A percentile compares a stretch with the other conserved stretches of the same genome.
These are phyloP conservation scores for Sitobion miscanthi DNA, from an alignment of 1,140 invertebrate species.

Conservation along the genomic window DNA sequence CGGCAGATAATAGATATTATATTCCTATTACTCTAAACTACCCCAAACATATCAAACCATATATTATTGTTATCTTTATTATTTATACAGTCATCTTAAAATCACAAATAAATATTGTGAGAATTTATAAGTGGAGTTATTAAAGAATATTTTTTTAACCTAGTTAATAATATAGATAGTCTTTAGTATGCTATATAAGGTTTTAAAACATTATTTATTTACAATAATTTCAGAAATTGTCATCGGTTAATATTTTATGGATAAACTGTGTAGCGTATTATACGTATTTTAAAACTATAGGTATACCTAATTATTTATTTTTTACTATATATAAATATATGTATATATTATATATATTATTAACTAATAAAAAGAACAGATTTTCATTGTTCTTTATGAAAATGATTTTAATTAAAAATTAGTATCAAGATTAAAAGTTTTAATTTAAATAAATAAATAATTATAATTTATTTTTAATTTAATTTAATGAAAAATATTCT, in stretches of 20 bases:
- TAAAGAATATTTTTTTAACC: neutral
- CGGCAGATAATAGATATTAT: neutral
- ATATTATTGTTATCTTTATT: neutral
- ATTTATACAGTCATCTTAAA: neutral
- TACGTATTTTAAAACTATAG: neutral
- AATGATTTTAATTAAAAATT: conserved; percentile 10
- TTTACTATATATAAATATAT: neutral
- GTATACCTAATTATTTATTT: neutral
- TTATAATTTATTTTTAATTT: conserved; percentile 23
- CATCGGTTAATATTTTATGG: neutral
- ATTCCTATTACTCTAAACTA: neutral
- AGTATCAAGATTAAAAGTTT: neutral
- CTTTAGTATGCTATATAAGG: neutral
- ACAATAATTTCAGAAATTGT: neutral
- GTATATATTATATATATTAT: neutral
- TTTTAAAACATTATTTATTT: neutral
- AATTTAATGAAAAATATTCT: conserved; percentile 22
- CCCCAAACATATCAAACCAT: neutral
- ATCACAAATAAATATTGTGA: neutral
- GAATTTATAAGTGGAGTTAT: neutral
- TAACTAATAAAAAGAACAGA: neutral
- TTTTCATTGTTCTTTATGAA: neutral
- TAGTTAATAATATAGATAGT: neutral
- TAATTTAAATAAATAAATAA: conserved; percentile 22
- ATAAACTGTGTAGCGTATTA: neutral